These are phyloP conservation scores for Apteryx owenii DNA, from an alignment of 2,113 vertebrate species.

Conservation along the genomic window DNA sequence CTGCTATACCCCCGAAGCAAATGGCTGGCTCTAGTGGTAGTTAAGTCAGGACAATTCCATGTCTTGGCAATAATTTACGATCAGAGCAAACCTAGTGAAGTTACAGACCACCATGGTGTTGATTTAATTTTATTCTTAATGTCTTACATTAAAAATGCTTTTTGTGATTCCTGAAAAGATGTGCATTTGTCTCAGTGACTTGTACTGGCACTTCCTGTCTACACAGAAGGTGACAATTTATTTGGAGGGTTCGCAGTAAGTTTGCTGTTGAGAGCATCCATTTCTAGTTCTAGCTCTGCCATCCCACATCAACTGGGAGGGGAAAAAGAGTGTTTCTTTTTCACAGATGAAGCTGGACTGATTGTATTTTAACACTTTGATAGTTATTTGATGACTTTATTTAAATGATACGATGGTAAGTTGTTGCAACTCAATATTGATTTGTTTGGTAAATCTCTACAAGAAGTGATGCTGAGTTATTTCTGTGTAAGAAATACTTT, in stretches of 20 bases:
- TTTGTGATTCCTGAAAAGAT: neutral
- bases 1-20: neutral
- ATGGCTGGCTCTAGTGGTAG: neutral
- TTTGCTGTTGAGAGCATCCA: neutral
- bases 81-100: neutral
- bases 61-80: conserved; percentile 33
- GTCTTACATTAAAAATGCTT: neutral
- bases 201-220: neutral
- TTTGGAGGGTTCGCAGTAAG: neutral
- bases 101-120: neutral
- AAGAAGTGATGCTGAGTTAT: conserved; percentile 62
- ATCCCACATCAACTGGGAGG: neutral
- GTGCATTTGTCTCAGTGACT: neutral
- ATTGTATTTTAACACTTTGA: conserved; percentile 12
- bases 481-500: conserved; percentile 60
- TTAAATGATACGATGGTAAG: conserved; percentile 50
- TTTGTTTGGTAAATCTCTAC: conserved; percentile 43
- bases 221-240: neutral
- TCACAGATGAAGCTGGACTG: neutral
- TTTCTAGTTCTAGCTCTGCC: neutral
- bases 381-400: conserved; percentile 54
- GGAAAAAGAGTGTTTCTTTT: neutral
- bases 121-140: neutral
- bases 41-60: neutral
- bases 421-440: conserved; percentile 49